Base-by-base conservation (phyloP, 2,797 vertebrate genomes). In the Dicrostonyx torquatus region DNA sequence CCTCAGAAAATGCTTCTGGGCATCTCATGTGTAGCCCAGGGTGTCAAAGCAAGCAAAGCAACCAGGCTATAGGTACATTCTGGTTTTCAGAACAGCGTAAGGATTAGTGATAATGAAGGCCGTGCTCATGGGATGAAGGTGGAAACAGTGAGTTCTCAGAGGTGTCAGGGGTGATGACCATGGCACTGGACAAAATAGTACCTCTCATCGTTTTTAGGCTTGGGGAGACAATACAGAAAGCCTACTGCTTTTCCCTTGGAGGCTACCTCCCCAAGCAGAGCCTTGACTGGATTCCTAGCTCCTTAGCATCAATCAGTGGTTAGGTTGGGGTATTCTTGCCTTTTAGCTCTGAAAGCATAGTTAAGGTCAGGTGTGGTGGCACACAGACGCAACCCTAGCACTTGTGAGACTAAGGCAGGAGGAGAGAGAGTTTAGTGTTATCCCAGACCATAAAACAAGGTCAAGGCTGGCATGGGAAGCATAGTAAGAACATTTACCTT, bases 121-220 rank as follows among this genome's bases (percentile, higher is more conserved):
- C 40, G 58, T 80, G 70, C 34, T 64, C 48, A 11, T 62, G 40
- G 73, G 70, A 72, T 13, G 10, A 80, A 60, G 45, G 73, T 48
- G 43, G 86, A 68, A 73, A 86, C 37, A 79, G 73, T 53, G 43
- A 48, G 26, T 82, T 93, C 87, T 90, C 91, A 66, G 75, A 90
- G 85, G 34, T 92, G n/a, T 70, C 31, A 0, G 58, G 26, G 55
- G 40, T 58, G 82, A 68, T 43, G 53, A 24, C 1, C 29, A 60
- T 55, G 31, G 45, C 75, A 64, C 73, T 50, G 40, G 80, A 94
- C 68, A 92, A 93, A 79, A 86, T 34, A 8, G 29, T 20, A 70
- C 37, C 10, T 77, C 53, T 45, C 37, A n/a, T 48, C 18, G 20
- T 87, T 68, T 79, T 62, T 22, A 43, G 55, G 48, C 11, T 43